A percentile compares a stretch with the other conserved stretches of the same genome.
Evolutionary conservation across 2,113 vertebrate species (phyloP).

Genomic region (Apodemus sylvaticus): DNA sequence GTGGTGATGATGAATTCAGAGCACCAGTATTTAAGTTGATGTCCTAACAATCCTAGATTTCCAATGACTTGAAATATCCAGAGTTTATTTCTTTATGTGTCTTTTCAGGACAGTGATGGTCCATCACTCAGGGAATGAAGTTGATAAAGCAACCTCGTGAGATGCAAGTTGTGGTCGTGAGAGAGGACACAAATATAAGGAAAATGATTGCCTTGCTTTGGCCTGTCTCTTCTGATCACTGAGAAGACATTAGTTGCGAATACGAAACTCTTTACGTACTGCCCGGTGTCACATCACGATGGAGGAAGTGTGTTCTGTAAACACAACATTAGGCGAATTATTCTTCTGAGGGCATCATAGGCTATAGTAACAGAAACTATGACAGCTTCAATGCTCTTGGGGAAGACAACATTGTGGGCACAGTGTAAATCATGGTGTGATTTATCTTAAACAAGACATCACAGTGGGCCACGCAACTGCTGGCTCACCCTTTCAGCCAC

Average conservation of each 20-base stretch:
- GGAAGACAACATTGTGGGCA: not conserved
- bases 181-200: not conserved
- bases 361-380: too few species aligned
- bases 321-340: not conserved
- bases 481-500: accelerated
- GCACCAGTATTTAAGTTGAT: not conserved
- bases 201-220: not conserved
- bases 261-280: not conserved
- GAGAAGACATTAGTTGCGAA: too few species aligned
- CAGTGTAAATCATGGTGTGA: not conserved
- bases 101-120: not conserved
- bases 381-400: not conserved
- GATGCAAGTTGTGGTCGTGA: too few species aligned
- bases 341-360: not conserved
- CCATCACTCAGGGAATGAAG: not conserved
- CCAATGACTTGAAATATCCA: not conserved
- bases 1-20: not conserved
- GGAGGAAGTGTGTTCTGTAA: not conserved
- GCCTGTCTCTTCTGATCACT: not conserved
- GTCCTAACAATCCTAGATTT: not conserved
- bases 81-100: not conserved
- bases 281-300: not conserved
- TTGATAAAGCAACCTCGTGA: not conserved
- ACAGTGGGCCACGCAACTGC: accelerated
- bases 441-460: too few species aligned